These are phyloP conservation scores for Drosophila prostipennis DNA, from an alignment of 2,888 invertebrate genomes.

Conservation along the genomic window DNA sequence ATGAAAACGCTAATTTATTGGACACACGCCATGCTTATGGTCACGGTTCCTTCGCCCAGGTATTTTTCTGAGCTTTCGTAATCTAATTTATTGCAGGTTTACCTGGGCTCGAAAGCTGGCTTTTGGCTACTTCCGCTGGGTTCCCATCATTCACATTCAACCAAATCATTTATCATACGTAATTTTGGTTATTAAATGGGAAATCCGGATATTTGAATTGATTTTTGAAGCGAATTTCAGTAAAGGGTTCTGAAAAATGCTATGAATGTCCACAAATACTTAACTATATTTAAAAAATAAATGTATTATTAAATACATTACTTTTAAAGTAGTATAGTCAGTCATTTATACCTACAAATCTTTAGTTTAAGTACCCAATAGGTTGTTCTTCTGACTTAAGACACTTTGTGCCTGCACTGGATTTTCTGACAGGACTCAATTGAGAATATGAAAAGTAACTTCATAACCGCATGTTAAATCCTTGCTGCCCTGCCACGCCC, in stretches of 20 bases:
- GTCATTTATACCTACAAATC: neutral
- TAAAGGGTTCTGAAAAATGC: too few species aligned
- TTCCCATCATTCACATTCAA: neutral
- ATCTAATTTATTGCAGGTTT: conserved; percentile 28
- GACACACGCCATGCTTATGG: conserved; percentile 60
- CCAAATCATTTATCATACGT: neutral
- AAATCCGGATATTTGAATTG: neutral
- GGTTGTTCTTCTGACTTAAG: neutral
- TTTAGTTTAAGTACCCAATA: neutral
- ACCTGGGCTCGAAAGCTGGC: neutral
- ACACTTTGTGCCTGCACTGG: conserved; percentile 5
- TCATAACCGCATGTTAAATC: conserved; percentile 72
- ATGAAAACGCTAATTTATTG: conserved; percentile 75
- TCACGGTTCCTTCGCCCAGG: conserved; percentile 1
- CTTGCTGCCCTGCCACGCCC: conserved; percentile 14
- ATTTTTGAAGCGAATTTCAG: neutral
- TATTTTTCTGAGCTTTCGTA: conserved; percentile 5
- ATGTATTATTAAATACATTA: too few species aligned
- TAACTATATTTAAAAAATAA: too few species aligned
- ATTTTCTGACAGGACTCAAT: conserved; percentile 62
- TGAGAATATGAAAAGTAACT: conserved; percentile 75
- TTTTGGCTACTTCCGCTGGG: conserved; percentile 7
- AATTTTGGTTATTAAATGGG: neutral
- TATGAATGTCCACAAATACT: too few species aligned
- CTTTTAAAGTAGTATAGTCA: too few species aligned